Evolutionary conservation across 1,140 invertebrate species (phyloP).

Genomic region (Whitmania pigra): DNA sequence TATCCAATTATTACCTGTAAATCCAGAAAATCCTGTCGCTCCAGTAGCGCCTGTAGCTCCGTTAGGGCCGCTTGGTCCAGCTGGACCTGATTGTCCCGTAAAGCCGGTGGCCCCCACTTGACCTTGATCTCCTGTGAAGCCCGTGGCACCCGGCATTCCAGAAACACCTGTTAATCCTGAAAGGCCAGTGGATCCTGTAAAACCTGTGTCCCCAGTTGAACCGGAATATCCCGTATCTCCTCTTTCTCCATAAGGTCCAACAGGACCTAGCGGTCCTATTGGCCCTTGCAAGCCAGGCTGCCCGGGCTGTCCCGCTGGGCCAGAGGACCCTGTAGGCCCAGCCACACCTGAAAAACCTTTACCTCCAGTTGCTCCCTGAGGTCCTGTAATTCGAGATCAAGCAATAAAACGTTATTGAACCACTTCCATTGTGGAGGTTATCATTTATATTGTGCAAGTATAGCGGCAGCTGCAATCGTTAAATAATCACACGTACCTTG

Average conservation of each 20-base stretch:
- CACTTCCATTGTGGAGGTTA: too few species aligned
- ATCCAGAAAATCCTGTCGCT: background rate
- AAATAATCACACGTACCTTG: background rate
- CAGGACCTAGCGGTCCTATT: background rate
- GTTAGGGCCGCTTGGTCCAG: background rate
- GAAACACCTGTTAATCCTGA: background rate
- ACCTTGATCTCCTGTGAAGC: slow-evolving; percentile 4
- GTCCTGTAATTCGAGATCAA: background rate
- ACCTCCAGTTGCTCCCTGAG: background rate
- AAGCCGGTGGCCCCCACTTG: slow-evolving; percentile 8
- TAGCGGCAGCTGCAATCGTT: too few species aligned
- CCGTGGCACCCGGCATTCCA: background rate
- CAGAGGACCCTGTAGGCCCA: background rate
- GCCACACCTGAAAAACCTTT: background rate
- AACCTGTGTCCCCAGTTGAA: background rate
- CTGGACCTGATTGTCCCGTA: slow-evolving; percentile 15
- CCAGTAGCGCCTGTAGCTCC: slow-evolving; percentile 1
- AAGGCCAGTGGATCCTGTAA: too few species aligned
- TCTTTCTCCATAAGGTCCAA: background rate
- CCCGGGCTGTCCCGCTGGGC: background rate
- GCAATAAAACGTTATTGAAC: too few species aligned
- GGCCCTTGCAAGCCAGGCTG: too few species aligned
- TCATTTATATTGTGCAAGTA: too few species aligned
- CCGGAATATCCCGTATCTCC: background rate
- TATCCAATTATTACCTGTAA: slow-evolving; percentile 1